Percentiles rank a stretch among this genome's conserved stretches.
These are phyloP conservation scores for Apostichopus californicus DNA, from an alignment of 35 echinoderm and acorn worm species.

Conservation along the genomic window DNA sequence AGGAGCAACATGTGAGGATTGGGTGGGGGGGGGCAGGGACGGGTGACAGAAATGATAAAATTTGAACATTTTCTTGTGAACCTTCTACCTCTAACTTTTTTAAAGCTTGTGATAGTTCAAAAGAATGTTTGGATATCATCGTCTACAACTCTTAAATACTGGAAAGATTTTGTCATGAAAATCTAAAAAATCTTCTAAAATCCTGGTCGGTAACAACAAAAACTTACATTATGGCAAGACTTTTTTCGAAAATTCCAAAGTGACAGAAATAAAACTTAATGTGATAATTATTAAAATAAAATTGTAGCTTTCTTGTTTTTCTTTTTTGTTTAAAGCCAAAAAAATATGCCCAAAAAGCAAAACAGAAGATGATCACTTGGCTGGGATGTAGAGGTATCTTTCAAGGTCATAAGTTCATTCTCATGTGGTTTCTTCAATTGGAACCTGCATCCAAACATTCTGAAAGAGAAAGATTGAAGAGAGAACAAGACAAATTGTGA, in stretches of 20 bases:
- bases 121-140: too few relatives aligned
- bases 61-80: too few relatives aligned
- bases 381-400: conserved; percentile 12
- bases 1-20: too few relatives aligned
- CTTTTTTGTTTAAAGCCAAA: not conserved
- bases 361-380: conserved; percentile 2
- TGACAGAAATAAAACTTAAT: not conserved
- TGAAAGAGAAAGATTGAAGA: conserved; percentile 8
- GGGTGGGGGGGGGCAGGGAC: too few relatives aligned
- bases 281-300: conserved; percentile 19
- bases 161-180: too few relatives aligned
- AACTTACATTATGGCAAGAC: conserved; percentile 13
- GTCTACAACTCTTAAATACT: too few relatives aligned
- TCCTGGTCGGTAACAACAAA: too few relatives aligned
- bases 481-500: too few relatives aligned
- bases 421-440: conserved; percentile 78
- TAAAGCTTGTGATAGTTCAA: too few relatives aligned
- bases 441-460: conserved; percentile 97
- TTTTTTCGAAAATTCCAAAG: not conserved
- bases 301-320: not conserved
- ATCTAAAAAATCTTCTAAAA: too few relatives aligned
- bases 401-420: conserved; percentile 33
- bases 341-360: not conserved
- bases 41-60: too few relatives aligned
- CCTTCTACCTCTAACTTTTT: too few relatives aligned